Evolutionary conservation across 2,797 vertebrate species (phyloP).

Genomic region (Eulemur albifrons): DNA sequence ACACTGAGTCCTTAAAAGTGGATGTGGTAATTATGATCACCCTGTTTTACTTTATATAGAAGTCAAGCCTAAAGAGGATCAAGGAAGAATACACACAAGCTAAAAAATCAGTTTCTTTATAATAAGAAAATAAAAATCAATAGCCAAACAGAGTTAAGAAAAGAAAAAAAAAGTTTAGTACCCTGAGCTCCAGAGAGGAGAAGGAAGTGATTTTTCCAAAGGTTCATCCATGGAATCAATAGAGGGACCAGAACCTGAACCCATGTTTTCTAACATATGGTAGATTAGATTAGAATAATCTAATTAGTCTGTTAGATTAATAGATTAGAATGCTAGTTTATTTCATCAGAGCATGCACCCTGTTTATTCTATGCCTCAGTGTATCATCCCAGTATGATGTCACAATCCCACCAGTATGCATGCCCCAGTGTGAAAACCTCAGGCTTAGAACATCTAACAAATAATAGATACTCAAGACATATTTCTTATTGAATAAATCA

Average conservation of each 20-base stretch:
- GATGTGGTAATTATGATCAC: neutral
- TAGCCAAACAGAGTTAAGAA: neutral
- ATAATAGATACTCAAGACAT: neutral
- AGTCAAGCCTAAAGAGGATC: neutral
- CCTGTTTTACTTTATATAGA: neutral
- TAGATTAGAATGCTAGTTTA: neutral
- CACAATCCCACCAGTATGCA: neutral
- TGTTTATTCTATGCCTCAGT: neutral
- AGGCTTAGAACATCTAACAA: neutral
- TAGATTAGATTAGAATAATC: neutral
- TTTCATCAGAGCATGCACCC: neutral
- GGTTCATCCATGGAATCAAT: neutral
- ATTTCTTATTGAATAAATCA: neutral
- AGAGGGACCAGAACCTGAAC: neutral
- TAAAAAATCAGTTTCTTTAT: neutral
- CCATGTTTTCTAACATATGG: neutral
- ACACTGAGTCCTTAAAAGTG: neutral
- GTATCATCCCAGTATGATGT: neutral
- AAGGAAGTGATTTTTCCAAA: neutral
- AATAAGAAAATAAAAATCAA: slow-evolving; percentile 26
- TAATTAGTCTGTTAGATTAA: neutral
- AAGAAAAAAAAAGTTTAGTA: neutral
- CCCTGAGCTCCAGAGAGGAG: neutral
- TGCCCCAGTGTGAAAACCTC: neutral
- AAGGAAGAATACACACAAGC: slow-evolving; percentile 1